Evolutionary conservation across 2,888 invertebrate species (phyloP), one percentile per base, ranked within the genome.

Genomic region (Xylocampa areola): DNA sequence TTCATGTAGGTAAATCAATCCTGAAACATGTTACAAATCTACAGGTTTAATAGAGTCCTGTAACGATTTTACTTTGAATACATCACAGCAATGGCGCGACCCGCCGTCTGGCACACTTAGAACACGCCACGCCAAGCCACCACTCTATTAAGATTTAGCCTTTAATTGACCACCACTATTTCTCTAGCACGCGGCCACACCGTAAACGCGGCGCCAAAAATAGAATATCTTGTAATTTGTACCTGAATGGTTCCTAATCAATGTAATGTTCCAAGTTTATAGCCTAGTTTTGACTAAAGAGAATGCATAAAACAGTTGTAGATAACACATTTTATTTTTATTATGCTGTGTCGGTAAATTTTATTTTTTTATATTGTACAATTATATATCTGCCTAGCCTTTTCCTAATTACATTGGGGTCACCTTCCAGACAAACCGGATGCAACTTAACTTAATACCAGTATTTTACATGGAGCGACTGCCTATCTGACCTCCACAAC

Each of bases 61-160:
- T 66, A 66, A 66, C 65, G 72, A 66, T 71, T 66, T 66, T 71
- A 58, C 58, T 10, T 65, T 41, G 49, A 57, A 37, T 59, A 30
- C 21, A 37, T 39, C 51, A 50, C n/a, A 36, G 60, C 48, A 41
- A 45, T 70, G 41, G 61, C 61, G 35, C 51, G 39, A 19, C 40
- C 6, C 68, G 65, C 78, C 81, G 86, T 84, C 85, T 88, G 88
- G 80, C 88, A 86, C 68, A 87, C 81, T 88, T 87, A 73, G 51
- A 72, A 58, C 82, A 85, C 87, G 84, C 80, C 66, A 82, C 52
- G 54, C 43, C 66, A 82, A 50, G 54, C 43, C 63, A 67, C 41
- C 32, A 21, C 30, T 50, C 57, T 63, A 63, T 55, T 67, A 68
- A 74, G 54, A 64, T 37, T 55, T 55, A 58, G 54, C 49, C 40